Conservation (phyloP, 1,140 invertebrate species). For the Euura lappo region DNA sequence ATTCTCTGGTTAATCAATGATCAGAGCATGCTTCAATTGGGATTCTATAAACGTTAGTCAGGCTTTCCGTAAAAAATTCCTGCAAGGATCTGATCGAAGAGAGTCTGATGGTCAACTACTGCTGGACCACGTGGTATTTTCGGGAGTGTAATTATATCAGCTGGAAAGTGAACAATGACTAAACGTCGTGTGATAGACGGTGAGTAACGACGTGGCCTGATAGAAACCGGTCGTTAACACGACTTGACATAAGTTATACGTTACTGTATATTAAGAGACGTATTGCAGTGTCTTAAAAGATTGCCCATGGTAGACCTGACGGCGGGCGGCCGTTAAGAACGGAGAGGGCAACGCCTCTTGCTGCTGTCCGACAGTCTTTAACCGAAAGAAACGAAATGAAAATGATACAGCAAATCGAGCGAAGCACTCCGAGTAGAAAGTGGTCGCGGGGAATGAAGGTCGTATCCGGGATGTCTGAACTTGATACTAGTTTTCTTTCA, state of each 20-base stretch:
- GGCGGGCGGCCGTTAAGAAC: slow-evolving; percentile 5
- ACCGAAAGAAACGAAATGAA: slow-evolving; percentile 16
- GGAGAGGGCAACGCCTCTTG: not conserved
- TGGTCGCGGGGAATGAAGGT: slow-evolving; percentile 50
- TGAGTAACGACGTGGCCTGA: too few species aligned
- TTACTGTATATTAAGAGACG: not conserved
- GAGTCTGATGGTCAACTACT: too few species aligned
- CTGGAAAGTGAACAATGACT: too few species aligned
- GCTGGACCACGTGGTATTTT: too few species aligned
- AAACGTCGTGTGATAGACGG: too few species aligned
- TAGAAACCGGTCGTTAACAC: not conserved
- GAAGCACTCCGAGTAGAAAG: slow-evolving; percentile 54
- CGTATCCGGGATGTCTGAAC: slow-evolving; percentile 52
- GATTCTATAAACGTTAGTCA: too few species aligned
- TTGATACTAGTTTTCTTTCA: slow-evolving; percentile 46
- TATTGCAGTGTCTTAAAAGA: not conserved
- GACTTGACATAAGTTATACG: not conserved
- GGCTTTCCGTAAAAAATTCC: too few species aligned
- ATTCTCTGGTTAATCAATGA: too few species aligned
- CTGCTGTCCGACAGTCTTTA: not conserved
- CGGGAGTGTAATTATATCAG: too few species aligned
- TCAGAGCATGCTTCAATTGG: too few species aligned
- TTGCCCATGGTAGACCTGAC: slow-evolving; percentile 9
- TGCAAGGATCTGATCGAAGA: too few species aligned
- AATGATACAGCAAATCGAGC: slow-evolving; percentile 25